Evolutionary conservation across 2,797 vertebrate genomes (phyloP).

Genomic region (Fundulus diaphanus): DNA sequence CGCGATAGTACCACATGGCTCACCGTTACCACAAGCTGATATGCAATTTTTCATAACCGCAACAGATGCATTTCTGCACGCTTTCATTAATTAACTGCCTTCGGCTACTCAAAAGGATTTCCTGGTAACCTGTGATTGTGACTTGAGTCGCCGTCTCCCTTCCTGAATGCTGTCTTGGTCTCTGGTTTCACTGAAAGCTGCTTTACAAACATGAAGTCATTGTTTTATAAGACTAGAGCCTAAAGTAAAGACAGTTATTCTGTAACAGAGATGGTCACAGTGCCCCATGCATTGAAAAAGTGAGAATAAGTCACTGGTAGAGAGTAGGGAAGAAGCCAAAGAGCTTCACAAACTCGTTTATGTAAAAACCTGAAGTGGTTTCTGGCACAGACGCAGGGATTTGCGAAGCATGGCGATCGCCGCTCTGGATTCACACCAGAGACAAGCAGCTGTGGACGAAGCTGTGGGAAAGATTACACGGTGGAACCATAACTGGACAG

Average conservation of each 20-base stretch:
- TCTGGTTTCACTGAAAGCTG: no score
- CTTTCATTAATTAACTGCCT: no score
- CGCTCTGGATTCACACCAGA: slow-evolving; percentile 47
- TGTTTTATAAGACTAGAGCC: no score
- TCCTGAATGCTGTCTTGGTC: no score
- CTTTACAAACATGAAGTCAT: no score
- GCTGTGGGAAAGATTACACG: slow-evolving; percentile 49
- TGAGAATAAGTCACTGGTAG: slow-evolving; percentile 2
- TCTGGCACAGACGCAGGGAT: slow-evolving; percentile 31
- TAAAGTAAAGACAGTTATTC: not conserved
- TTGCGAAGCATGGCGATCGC: slow-evolving; percentile 25
- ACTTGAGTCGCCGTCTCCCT: no score
- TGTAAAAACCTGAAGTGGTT: not conserved
- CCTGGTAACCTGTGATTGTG: no score
- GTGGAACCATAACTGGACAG: slow-evolving; percentile 25
- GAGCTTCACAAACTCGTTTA: not conserved
- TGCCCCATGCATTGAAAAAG: not conserved
- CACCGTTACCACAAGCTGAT: no score
- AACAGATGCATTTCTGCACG: no score
- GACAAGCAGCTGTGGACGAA: slow-evolving; percentile 56
- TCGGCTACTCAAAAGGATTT: no score
- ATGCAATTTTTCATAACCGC: no score
- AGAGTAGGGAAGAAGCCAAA: not conserved
- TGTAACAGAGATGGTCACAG: not conserved
- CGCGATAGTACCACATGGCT: no score